Evolutionary conservation across 2,797 vertebrate genomes (phyloP).

Genomic region (Ptychadena robeensis): DNA sequence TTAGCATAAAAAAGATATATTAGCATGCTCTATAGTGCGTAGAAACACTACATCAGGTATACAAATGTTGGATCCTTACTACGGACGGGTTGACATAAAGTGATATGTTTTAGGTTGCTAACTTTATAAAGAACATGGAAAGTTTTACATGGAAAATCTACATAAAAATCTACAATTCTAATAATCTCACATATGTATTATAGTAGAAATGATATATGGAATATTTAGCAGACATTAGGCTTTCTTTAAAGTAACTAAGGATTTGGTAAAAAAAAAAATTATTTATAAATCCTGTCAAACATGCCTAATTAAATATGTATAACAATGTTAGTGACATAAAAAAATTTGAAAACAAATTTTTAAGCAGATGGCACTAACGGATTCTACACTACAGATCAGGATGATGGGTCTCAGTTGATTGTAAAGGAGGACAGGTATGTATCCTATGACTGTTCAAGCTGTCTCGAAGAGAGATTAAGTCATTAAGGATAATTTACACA

Average conservation of each 20-base stretch:
- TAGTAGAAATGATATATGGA: not conserved
- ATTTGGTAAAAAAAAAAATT: not conserved
- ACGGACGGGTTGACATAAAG: not conserved
- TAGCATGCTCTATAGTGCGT: not conserved
- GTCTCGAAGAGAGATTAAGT: not conserved
- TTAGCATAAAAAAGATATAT: not conserved
- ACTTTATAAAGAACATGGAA: not conserved
- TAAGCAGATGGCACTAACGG: not conserved
- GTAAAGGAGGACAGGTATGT: not conserved
- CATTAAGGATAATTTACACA: conserved; percentile 1
- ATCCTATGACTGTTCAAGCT: not conserved
- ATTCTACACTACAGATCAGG: not conserved
- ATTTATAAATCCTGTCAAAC: not conserved
- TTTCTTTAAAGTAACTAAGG: not conserved
- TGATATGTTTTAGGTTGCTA: not conserved
- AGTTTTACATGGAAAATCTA: not conserved
- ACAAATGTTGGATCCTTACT: not conserved
- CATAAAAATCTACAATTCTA: not conserved
- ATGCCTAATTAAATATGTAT: not conserved
- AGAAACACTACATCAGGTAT: not conserved
- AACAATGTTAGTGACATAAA: not conserved
- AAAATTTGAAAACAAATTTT: not conserved
- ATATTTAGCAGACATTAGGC: not conserved
- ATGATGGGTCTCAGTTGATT: not conserved
- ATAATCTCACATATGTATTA: not conserved